A percentile compares a stretch with the other conserved stretches of the same genome.
Evolutionary conservation across 2,888 invertebrate genomes (phyloP).

Genomic region (Sarcophaga rosellei): DNA sequence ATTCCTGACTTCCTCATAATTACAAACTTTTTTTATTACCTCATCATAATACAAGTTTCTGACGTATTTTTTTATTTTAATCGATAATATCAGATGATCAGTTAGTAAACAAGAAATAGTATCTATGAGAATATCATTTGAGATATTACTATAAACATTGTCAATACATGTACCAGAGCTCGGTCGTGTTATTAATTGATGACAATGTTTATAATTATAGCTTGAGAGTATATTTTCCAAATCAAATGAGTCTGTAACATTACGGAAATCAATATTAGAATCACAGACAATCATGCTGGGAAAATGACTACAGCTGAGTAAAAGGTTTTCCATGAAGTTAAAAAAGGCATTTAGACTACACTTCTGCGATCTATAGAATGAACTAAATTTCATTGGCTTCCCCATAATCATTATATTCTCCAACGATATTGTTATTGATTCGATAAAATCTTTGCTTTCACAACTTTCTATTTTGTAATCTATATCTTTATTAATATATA

Average conservation of each 20-base stretch:
- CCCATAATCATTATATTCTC: background rate
- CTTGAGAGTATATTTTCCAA: background rate
- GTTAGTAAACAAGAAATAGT: background rate
- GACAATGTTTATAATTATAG: background rate
- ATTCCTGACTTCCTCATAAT: background rate
- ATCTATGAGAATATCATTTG: constrained; percentile 1
- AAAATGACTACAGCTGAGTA: background rate
- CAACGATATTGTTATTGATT: background rate
- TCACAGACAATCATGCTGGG: constrained; percentile 1
- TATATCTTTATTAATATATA: background rate
- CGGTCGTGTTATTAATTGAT: background rate
- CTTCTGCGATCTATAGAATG: constrained; percentile 2
- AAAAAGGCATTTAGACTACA: background rate
- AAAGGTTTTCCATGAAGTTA: background rate
- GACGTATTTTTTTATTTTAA: background rate
- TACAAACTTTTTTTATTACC: background rate
- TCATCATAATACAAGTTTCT: background rate
- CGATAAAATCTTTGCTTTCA: constrained; percentile 10
- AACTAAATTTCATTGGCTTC: background rate
- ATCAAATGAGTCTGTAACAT: background rate
- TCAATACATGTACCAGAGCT: constrained; percentile 3
- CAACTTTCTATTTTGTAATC: background rate
- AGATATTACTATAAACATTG: background rate
- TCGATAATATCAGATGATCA: background rate
- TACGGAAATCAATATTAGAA: background rate